Conservation (phyloP, 2,888 invertebrate species). For the Seira ritae region DNA sequence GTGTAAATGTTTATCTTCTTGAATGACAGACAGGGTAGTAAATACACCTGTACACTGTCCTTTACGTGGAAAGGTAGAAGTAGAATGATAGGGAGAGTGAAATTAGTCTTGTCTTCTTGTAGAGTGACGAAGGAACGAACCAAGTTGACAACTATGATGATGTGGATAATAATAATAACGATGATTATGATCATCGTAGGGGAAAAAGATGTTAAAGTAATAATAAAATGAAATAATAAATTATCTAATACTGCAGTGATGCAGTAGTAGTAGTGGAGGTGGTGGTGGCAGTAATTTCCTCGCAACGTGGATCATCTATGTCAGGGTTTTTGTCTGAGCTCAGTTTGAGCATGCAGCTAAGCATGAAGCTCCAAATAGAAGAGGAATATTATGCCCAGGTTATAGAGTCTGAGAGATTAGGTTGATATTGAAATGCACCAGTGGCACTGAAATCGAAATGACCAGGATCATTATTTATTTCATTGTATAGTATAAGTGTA, state of each 20-base stretch:
- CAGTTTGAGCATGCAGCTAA: slow-evolving; percentile 36
- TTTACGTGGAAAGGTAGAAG: too few species aligned
- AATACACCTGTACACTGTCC: slow-evolving; percentile 1
- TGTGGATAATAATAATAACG: slow-evolving; percentile 29
- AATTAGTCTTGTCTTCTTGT: slow-evolving; percentile 39
- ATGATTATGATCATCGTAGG: background rate
- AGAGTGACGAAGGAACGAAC: background rate
- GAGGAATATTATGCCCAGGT: slow-evolving; percentile 51
- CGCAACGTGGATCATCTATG: slow-evolving; percentile 65
- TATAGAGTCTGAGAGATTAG: slow-evolving; percentile 54
- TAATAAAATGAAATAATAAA: slow-evolving; percentile 34
- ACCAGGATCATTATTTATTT: slow-evolving; percentile 35
- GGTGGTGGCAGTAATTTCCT: slow-evolving; percentile 56
- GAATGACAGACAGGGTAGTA: slow-evolving; percentile 20
- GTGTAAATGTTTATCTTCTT: slow-evolving; percentile 44
- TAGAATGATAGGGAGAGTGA: slow-evolving; percentile 41
- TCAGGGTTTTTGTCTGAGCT: slow-evolving; percentile 54
- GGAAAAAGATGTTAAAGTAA: slow-evolving; percentile 49
- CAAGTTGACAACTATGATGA: slow-evolving; percentile 32
- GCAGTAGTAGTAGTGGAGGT: slow-evolving; percentile 4
- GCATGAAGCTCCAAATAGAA: slow-evolving; percentile 63
- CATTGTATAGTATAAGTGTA: too few species aligned
- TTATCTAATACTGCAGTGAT: slow-evolving; percentile 6
- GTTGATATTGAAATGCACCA: slow-evolving; percentile 60
- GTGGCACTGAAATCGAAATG: slow-evolving; percentile 63